phyloP scores from a whole-genome alignment of 2,888 invertebrate genomes.

The Ichneumoninae sp. region DNA sequence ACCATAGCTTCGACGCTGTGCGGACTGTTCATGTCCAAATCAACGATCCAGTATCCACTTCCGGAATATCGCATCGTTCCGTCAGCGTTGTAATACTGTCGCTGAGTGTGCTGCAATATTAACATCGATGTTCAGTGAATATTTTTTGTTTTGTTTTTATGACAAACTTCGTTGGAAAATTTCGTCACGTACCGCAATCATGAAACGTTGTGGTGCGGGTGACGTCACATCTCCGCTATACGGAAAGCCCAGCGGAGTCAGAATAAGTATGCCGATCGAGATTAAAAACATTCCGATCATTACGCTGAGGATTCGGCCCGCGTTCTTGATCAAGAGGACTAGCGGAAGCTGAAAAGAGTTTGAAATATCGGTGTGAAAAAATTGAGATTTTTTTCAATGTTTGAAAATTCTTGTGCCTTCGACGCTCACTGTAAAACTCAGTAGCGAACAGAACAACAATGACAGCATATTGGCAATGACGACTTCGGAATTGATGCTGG shows the following conservation, averaged over 20 bases:
- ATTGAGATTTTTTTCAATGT: background rate
- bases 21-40: conserved; percentile 91
- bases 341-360: conserved; percentile 82
- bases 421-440: conserved; percentile 83
- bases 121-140: conserved; percentile 33
- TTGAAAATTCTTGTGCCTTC: background rate
- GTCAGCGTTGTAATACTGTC: conserved; percentile 86
- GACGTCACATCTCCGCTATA: conserved; percentile 88
- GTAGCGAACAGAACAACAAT: conserved; percentile 83
- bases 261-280: conserved; percentile 86
- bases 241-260: conserved; percentile 90
- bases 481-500: conserved; percentile 89
- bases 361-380: conserved; percentile 1
- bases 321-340: conserved; percentile 84
- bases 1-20: conserved; percentile 86
- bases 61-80: conserved; percentile 85
- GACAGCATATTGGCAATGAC: conserved; percentile 86
- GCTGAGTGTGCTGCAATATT: conserved; percentile 86
- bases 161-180: background rate
- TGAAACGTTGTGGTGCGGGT: conserved; percentile 90
- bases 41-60: conserved; percentile 89
- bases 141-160: conserved; percentile 6
- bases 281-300: conserved; percentile 85
- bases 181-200: conserved; percentile 87
- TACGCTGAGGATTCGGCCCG: conserved; percentile 85